A percentile compares a stretch with the other conserved stretches of the same genome.
Evolutionary conservation across 2,888 invertebrate genomes (phyloP).

Genomic region (Chalcis sispes): DNA sequence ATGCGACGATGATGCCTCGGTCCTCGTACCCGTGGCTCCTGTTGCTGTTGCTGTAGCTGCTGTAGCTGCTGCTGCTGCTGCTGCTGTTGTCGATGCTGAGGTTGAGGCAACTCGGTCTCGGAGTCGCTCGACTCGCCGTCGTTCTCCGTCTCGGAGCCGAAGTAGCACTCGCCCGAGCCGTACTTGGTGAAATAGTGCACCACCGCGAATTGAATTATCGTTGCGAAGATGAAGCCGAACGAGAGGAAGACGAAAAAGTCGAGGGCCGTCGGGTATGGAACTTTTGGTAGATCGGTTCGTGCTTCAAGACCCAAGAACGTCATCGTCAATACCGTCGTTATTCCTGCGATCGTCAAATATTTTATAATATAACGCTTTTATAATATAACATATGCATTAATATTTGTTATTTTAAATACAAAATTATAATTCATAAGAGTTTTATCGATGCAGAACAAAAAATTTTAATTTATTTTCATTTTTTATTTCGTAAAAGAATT

Average conservation of each 20-base stretch:
- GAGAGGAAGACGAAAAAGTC: slow-evolving; percentile 90
- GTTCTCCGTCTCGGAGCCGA: slow-evolving; percentile 80
- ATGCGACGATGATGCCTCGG: slow-evolving; percentile 73
- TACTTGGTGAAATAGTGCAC: slow-evolving; percentile 92
- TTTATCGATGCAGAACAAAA: too few species aligned
- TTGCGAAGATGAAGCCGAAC: slow-evolving; percentile 88
- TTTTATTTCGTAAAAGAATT: too few species aligned
- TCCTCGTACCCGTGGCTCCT: slow-evolving; percentile 30
- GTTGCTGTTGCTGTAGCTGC: not conserved
- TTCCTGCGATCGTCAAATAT: slow-evolving; percentile 77
- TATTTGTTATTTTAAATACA: too few species aligned
- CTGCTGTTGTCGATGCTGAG: slow-evolving; percentile 64
- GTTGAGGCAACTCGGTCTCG: slow-evolving; percentile 20
- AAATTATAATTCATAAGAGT: too few species aligned
- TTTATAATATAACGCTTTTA: too few species aligned
- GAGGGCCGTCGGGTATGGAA: slow-evolving; percentile 90
- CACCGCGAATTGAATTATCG: slow-evolving; percentile 89
- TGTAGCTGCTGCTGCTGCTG: slow-evolving; percentile 59
- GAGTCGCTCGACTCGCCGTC: slow-evolving; percentile 74
- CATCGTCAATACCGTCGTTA: slow-evolving; percentile 91
- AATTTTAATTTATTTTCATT: too few species aligned
- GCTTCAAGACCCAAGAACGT: slow-evolving; percentile 89
- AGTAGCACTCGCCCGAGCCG: slow-evolving; percentile 88
- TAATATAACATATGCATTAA: too few species aligned
- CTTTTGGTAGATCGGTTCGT: slow-evolving; percentile 88